Evolutionary conservation across 2,888 invertebrate genomes (phyloP).

Genomic region (Rapana venosa): DNA sequence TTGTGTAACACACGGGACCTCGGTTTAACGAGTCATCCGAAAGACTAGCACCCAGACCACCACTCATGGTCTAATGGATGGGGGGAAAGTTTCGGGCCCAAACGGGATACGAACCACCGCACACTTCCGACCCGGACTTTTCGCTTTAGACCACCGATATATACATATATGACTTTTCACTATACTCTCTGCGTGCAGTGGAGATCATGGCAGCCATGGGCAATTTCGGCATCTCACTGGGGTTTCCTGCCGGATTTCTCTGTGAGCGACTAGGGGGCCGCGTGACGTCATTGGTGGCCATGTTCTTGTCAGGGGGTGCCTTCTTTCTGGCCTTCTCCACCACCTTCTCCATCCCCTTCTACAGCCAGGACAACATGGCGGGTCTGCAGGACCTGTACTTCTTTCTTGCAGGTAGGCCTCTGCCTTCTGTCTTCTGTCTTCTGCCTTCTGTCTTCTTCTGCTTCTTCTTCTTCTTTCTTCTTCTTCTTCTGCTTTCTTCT

Average conservation of each 20-base stretch:
- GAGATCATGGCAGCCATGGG: constrained; percentile 64
- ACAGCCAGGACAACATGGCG: constrained; percentile 48
- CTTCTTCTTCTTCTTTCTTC: too few relatives aligned
- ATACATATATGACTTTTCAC: too few relatives aligned
- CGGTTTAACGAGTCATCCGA: too few relatives aligned
- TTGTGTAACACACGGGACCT: too few relatives aligned
- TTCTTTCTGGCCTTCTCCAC: constrained; percentile 62
- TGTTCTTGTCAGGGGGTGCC: constrained; percentile 55
- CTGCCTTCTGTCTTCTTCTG: background rate
- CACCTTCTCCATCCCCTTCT: constrained; percentile 56
- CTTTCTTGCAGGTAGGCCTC: constrained; percentile 56
- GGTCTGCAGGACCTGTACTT: constrained; percentile 62
- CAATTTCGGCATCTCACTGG: constrained; percentile 65
- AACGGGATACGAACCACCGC: too few relatives aligned
- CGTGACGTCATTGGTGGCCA: constrained; percentile 57
- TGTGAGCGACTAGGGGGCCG: constrained; percentile 60
- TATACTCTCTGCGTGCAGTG: constrained; percentile 57
- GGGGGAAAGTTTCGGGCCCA: too few relatives aligned
- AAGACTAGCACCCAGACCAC: too few relatives aligned
- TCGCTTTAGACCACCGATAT: too few relatives aligned
- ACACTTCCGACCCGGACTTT: too few relatives aligned
- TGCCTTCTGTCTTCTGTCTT: background rate
- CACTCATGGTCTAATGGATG: too few relatives aligned
- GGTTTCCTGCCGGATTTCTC: constrained; percentile 63
- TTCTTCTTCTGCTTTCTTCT: too few relatives aligned